These are phyloP conservation scores for Tursiops truncatus DNA, from an alignment of 2,113 vertebrate genomes.

Conservation along the genomic window DNA sequence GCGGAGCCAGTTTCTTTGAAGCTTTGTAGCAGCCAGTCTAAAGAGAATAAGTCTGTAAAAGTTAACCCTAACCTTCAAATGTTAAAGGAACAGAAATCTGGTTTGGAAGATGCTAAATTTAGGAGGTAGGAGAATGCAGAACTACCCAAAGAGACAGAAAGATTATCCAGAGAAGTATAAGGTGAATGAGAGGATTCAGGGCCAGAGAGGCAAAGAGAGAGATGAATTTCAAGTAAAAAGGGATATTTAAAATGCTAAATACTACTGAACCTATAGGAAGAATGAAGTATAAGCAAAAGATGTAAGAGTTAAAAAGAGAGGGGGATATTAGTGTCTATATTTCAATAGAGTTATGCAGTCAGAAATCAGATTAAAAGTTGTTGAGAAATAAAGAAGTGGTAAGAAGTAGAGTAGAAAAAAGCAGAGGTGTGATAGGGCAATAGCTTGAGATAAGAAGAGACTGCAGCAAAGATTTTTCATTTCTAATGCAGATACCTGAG, in stretches of 20 bases:
- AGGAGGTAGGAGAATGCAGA: background rate
- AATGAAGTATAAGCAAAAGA: background rate
- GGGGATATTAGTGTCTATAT: background rate
- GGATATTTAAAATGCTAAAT: background rate
- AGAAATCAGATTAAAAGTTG: background rate
- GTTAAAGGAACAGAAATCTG: background rate
- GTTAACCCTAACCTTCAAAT: background rate
- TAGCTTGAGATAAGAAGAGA: background rate
- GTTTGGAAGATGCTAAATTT: background rate
- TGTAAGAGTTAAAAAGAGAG: background rate
- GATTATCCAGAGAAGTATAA: background rate
- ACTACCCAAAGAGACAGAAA: background rate
- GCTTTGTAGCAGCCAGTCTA: background rate
- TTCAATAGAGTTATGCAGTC: background rate
- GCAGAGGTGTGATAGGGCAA: background rate
- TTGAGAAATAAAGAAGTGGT: background rate
- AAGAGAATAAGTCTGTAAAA: background rate
- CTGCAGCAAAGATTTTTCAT: background rate
- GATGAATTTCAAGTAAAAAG: background rate
- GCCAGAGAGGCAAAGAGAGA: background rate
- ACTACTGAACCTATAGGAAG: background rate
- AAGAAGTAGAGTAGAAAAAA: background rate
- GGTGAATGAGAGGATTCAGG: background rate
- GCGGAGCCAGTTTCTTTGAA: background rate
- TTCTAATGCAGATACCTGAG: background rate